These are phyloP conservation scores for Otolemur crassicaudatus DNA, from an alignment of 2,797 vertebrate genomes.

Conservation along the genomic window DNA sequence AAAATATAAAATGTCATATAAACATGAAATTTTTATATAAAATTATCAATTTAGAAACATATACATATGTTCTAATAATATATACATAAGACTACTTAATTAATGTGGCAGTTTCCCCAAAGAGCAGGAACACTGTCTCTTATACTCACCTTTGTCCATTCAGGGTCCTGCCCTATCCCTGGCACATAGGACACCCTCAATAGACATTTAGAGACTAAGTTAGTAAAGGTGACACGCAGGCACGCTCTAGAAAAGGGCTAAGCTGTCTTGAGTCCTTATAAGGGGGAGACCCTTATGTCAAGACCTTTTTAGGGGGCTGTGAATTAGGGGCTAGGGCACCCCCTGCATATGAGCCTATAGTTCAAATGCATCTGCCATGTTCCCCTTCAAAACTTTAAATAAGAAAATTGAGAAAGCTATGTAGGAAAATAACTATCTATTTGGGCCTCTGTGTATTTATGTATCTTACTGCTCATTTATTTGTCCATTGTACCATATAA, in stretches of 20 bases:
- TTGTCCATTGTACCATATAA: not conserved
- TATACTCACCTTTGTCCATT: not conserved
- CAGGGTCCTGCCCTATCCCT: not conserved
- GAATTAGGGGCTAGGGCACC: not conserved
- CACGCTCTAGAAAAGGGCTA: not conserved
- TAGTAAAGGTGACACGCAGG: not conserved
- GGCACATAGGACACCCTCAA: not conserved
- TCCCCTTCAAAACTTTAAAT: constrained; percentile 27
- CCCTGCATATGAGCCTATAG: not conserved
- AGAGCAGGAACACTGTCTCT: not conserved
- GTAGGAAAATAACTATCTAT: not conserved
- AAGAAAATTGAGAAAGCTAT: not conserved
- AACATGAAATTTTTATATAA: not conserved
- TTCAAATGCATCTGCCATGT: not conserved
- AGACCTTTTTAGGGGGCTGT: not conserved
- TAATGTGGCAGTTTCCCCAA: not conserved
- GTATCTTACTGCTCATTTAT: not conserved
- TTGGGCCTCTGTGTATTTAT: constrained; percentile 13
- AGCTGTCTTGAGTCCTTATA: not conserved
- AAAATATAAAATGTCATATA: not conserved
- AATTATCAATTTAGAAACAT: not conserved
- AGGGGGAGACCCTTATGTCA: too few relatives aligned
- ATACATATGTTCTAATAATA: too few relatives aligned
- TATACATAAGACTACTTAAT: not conserved
- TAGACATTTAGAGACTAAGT: not conserved